Conservation (phyloP, 1,140 invertebrate species). For the Orchesella cincta region DNA sequence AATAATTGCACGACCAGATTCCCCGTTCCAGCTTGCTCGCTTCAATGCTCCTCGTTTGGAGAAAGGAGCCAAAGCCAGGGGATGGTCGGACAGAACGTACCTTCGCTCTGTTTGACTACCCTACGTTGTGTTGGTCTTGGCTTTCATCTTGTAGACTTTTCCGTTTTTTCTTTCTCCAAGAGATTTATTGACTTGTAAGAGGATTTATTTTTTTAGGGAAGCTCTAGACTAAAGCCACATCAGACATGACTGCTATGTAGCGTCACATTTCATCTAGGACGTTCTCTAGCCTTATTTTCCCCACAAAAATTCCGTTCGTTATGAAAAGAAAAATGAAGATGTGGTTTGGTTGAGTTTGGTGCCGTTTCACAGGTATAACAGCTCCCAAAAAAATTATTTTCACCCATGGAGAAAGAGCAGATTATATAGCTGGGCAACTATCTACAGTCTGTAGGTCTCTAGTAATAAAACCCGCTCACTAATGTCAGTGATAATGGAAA, state of each 20-base stretch:
- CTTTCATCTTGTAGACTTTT: neutral
- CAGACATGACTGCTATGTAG: no score
- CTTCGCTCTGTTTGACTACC: neutral
- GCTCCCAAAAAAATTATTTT: neutral
- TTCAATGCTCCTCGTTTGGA: no score
- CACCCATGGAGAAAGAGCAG: neutral
- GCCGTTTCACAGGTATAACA: neutral
- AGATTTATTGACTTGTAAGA: slow-evolving; percentile 31
- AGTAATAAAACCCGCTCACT: neutral
- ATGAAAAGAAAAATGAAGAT: neutral
- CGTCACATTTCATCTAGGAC: neutral
- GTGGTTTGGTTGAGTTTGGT: neutral
- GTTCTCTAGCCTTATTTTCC: neutral
- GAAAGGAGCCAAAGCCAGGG: neutral
- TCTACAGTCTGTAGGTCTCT: neutral
- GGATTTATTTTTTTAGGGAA: slow-evolving; percentile 24
- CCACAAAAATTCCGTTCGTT: neutral
- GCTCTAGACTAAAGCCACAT: neutral
- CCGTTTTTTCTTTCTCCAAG: neutral
- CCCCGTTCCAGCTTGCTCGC: no score
- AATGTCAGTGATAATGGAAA: neutral
- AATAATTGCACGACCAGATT: neutral
- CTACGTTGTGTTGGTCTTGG: neutral
- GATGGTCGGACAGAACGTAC: neutral
- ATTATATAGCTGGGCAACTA: neutral